Conservation (phyloP, 2,888 invertebrate genomes). For the Chrysotoxum bicinctum region DNA sequence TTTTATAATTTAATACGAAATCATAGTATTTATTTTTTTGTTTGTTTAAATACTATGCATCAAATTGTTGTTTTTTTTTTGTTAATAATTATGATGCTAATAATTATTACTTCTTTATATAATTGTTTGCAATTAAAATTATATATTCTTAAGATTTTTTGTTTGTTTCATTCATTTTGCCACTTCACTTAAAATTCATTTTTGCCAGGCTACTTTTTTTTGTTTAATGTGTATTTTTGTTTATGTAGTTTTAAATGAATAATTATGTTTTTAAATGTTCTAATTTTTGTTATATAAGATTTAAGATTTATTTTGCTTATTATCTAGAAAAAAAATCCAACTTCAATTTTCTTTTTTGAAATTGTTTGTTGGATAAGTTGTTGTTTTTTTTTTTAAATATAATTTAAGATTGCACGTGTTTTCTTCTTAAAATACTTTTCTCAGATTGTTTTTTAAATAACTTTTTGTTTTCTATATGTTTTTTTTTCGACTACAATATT, state of each 20-base stretch:
- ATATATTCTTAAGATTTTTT: conserved; percentile 63
- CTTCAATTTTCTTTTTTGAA: conserved; percentile 9
- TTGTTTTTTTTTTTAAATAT: not conserved
- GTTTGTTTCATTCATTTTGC: conserved; percentile 67
- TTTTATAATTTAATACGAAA: conserved; percentile 62
- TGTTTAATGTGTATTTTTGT: conserved; percentile 60
- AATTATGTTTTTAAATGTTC: conserved; percentile 16
- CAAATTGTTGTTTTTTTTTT: conserved; percentile 31
- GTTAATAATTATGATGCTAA: conserved; percentile 43
- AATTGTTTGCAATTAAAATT: conserved; percentile 30
- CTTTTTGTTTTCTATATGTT: not conserved
- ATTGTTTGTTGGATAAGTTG: conserved; percentile 20
- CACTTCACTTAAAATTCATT: conserved; percentile 71
- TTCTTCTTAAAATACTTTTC: conserved; percentile 27
- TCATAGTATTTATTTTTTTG: conserved; percentile 51
- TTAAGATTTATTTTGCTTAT: not conserved
- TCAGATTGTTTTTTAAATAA: not conserved
- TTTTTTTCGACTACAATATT: conserved; percentile 36
- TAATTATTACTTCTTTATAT: conserved; percentile 11
- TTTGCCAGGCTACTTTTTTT: conserved; percentile 71
- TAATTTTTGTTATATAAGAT: conserved; percentile 2
- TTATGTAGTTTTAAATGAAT: conserved; percentile 49
- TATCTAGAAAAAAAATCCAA: not conserved
- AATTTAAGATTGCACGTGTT: conserved; percentile 43
- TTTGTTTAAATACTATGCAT: conserved; percentile 51